phyloP scores from a whole-genome alignment of 2,797 vertebrate genomes.

The Tapirus indicus region DNA sequence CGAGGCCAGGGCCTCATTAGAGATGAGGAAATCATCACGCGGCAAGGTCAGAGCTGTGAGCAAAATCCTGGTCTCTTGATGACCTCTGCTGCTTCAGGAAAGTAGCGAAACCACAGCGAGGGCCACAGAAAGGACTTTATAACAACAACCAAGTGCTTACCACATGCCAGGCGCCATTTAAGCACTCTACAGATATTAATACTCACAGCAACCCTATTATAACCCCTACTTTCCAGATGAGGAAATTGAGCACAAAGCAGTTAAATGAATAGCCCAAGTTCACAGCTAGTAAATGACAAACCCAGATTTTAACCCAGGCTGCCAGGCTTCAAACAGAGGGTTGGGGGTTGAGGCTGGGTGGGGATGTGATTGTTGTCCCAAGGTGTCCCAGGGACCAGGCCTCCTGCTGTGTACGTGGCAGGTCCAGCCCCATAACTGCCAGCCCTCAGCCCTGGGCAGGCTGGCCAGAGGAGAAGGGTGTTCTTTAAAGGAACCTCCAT shows the following conservation, averaged over 20 bases:
- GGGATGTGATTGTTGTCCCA: not conserved
- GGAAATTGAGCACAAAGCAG: not conserved
- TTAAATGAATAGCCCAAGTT: not conserved
- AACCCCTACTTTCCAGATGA: not conserved
- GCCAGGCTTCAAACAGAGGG: not conserved
- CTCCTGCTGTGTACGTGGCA: not conserved
- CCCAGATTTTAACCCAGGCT: not conserved
- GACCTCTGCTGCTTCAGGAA: not conserved
- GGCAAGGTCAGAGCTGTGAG: not conserved
- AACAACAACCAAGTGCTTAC: too few relatives aligned
- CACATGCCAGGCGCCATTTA: too few relatives aligned
- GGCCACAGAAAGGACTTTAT: not conserved
- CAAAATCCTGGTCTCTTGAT: not conserved
- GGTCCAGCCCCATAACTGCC: not conserved
- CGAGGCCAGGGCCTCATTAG: not conserved
- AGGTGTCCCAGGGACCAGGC: too few relatives aligned
- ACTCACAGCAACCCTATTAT: not conserved
- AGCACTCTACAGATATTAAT: too few relatives aligned
- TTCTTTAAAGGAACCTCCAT: not conserved
- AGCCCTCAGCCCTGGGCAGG: not conserved
- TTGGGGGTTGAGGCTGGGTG: not conserved
- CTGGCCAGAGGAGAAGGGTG: not conserved
- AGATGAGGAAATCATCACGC: not conserved
- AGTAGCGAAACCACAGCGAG: not conserved
- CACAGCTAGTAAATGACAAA: not conserved